These are phyloP conservation scores for Lithosia quadra DNA, from an alignment of 2,888 invertebrate genomes.

Conservation along the genomic window DNA sequence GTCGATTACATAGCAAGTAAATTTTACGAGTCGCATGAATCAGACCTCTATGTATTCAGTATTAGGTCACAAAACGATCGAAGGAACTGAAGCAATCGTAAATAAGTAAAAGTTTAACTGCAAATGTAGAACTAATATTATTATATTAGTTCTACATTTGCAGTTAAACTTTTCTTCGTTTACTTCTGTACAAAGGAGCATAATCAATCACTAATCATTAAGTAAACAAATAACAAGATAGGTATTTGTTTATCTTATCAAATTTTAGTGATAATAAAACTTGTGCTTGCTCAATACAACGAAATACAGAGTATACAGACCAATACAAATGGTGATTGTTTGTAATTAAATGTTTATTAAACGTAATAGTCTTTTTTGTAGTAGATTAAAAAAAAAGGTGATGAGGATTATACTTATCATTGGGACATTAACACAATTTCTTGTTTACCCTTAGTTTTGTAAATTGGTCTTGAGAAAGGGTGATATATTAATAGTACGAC, in stretches of 20 bases:
- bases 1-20: constrained; percentile 31
- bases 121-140: neutral
- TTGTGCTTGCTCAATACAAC: constrained; percentile 11
- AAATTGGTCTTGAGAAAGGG: constrained; percentile 15
- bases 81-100: constrained; percentile 32
- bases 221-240: neutral
- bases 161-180: no score
- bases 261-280: neutral
- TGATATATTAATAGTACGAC: no score
- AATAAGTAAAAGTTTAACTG: neutral
- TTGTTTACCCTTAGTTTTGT: constrained; percentile 60
- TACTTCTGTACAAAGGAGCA: neutral
- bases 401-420: constrained; percentile 65
- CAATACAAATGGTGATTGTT: constrained; percentile 28
- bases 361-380: constrained; percentile 34
- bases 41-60: constrained; percentile 29
- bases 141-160: no score
- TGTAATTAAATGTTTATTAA: constrained; percentile 57
- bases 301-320: neutral
- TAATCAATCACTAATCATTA: neutral
- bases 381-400: constrained; percentile 61
- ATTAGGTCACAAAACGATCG: constrained; percentile 22
- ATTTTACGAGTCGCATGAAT: constrained; percentile 39
- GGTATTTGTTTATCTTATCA: neutral
- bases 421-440: constrained; percentile 81